Percentiles rank a stretch among this genome's conserved stretches.
Evolutionary conservation across 2,113 vertebrate genomes (phyloP).

Genomic region (Acrocephalus kingi): DNA sequence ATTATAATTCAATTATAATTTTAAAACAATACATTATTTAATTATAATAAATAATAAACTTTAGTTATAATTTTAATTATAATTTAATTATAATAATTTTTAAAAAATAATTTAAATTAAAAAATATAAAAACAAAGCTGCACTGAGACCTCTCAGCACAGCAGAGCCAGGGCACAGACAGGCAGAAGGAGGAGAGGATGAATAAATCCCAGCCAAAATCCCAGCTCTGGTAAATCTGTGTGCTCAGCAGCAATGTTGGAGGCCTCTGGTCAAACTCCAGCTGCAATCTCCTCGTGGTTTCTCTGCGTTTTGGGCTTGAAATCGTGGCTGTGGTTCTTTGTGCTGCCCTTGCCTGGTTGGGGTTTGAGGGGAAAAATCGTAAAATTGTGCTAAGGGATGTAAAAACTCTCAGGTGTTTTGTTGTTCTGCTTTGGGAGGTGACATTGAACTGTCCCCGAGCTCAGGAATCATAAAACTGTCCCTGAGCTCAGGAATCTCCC

Average conservation of each 20-base stretch:
- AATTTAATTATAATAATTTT: too few species aligned
- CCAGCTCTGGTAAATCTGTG: background rate
- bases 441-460: rapidly evolving
- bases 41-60: too few species aligned
- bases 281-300: background rate
- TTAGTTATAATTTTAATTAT: too few species aligned
- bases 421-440: background rate
- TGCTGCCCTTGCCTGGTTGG: rapidly evolving
- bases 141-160: rapidly evolving
- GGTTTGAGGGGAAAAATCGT: background rate
- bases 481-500: background rate
- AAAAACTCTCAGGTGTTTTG: rapidly evolving
- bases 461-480: background rate
- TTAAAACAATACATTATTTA: too few species aligned
- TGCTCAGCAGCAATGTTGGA: background rate
- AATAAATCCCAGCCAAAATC: background rate
- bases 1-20: too few species aligned
- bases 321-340: background rate
- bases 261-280: background rate
- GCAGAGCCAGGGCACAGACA: background rate
- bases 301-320: background rate
- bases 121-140: background rate
- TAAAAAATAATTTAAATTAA: too few species aligned
- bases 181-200: background rate
- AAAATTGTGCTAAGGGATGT: rapidly evolving